Percentiles rank a stretch among this genome's conserved stretches.
Evolutionary conservation across 1,140 invertebrate genomes (phyloP).

Genomic region (Drosophila biarmipes): DNA sequence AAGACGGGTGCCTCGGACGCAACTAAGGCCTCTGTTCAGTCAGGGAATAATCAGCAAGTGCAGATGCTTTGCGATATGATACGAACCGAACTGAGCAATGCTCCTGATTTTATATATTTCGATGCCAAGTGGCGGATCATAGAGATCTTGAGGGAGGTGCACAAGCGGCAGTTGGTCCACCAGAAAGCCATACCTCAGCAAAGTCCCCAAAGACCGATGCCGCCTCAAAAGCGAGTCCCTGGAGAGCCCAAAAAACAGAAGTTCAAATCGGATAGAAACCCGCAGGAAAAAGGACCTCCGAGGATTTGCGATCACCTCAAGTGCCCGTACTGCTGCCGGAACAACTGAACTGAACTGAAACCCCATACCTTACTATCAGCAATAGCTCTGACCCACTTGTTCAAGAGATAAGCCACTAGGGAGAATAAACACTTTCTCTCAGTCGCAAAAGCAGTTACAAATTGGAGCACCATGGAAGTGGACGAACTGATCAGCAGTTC

Average conservation of each 20-base stretch:
- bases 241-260: neutral
- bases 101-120: constrained; percentile 60
- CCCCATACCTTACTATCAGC: constrained; percentile 12
- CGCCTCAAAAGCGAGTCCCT: neutral
- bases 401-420: constrained; percentile 15
- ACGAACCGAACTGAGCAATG: constrained; percentile 39
- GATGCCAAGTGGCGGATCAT: constrained; percentile 79
- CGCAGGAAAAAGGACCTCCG: neutral
- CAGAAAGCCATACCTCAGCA: constrained; percentile 21
- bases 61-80: constrained; percentile 72
- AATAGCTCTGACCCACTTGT: constrained; percentile 53
- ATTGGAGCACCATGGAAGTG: constrained; percentile 36
- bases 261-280: neutral
- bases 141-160: constrained; percentile 65
- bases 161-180: constrained; percentile 53
- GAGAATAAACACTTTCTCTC: constrained; percentile 15
- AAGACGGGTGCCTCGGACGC: no score
- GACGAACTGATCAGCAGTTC: constrained; percentile 50
- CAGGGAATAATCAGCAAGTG: constrained; percentile 39
- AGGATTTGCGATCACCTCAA: constrained; percentile 3
- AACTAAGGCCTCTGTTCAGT: neutral
- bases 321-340: constrained; percentile 30
- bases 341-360: constrained; percentile 1
- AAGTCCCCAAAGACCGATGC: neutral
- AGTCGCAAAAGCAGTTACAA: constrained; percentile 7